Evolutionary conservation across 2,888 invertebrate species (phyloP).

Genomic region (Venustoraphidia nigricollis): DNA sequence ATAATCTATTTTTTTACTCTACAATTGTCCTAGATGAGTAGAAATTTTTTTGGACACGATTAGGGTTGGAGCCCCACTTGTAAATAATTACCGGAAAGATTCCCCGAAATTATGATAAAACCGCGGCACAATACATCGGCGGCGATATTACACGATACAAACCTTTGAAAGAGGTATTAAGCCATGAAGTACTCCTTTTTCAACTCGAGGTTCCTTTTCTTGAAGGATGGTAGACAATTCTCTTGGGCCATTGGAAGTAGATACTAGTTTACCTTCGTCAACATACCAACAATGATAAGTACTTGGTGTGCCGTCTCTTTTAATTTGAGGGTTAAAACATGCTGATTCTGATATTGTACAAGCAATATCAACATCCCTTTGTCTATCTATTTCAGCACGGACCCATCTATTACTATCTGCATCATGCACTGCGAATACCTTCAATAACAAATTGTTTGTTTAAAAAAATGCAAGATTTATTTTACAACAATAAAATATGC

Average conservation of each 20-base stretch:
- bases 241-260: neutral
- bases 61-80: too few relatives aligned
- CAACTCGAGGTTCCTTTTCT: conserved; percentile 1
- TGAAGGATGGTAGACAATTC: neutral
- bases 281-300: neutral
- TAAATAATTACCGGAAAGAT: neutral
- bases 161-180: neutral
- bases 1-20: too few relatives aligned
- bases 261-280: neutral
- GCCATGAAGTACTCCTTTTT: neutral
- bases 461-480: too few relatives aligned
- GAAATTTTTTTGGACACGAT: too few relatives aligned
- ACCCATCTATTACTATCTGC: neutral
- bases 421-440: neutral
- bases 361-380: neutral
- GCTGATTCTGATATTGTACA: neutral
- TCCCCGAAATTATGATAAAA: neutral
- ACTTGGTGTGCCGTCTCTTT: neutral
- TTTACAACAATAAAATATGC: too few relatives aligned
- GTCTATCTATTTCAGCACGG: neutral
- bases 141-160: too few relatives aligned
- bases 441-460: neutral
- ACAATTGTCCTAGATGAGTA: too few relatives aligned
- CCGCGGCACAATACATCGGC: neutral
- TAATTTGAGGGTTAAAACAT: neutral